These are phyloP conservation scores for Heteractis magnifica DNA, from an alignment of 92 coral and sea anemone genomes.

Conservation along the genomic window DNA sequence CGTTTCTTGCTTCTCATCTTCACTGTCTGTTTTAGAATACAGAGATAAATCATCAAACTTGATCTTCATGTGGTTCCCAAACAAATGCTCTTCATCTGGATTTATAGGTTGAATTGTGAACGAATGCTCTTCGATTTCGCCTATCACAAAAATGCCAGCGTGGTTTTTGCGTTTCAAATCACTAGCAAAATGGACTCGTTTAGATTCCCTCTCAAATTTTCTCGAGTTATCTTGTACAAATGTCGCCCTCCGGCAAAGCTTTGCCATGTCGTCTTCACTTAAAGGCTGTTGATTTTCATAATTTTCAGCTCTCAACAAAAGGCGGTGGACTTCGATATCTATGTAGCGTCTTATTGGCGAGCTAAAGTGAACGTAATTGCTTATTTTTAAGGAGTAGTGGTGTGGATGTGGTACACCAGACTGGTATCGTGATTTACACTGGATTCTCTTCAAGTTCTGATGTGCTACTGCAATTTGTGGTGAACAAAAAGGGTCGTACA, in stretches of 20 bases:
- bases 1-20: conserved; percentile 16
- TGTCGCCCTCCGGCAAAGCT: conserved; percentile 76
- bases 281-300: neutral
- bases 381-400: conserved; percentile 59
- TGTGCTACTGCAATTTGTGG: conserved; percentile 82
- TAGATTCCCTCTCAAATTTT: conserved; percentile 63
- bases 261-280: conserved; percentile 55
- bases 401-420: conserved; percentile 53
- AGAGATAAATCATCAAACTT: conserved; percentile 63
- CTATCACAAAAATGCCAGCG: conserved; percentile 55
- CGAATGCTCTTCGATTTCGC: conserved; percentile 44
- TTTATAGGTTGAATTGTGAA: conserved; percentile 44
- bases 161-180: conserved; percentile 47
- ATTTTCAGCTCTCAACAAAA: conserved; percentile 17
- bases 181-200: conserved; percentile 58
- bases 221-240: conserved; percentile 51
- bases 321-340: conserved; percentile 86
- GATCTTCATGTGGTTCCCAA: conserved; percentile 45
- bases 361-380: conserved; percentile 76
- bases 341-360: conserved; percentile 95
- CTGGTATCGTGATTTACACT: conserved; percentile 58
- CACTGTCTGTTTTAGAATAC: conserved; percentile 13
- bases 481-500: conserved; percentile 60
- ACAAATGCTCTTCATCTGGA: conserved; percentile 54
- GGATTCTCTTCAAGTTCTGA: conserved; percentile 58